phyloP scores from a whole-genome alignment of 35 echinoderm and acorn worm species.

The Lytechinus pictus region DNA sequence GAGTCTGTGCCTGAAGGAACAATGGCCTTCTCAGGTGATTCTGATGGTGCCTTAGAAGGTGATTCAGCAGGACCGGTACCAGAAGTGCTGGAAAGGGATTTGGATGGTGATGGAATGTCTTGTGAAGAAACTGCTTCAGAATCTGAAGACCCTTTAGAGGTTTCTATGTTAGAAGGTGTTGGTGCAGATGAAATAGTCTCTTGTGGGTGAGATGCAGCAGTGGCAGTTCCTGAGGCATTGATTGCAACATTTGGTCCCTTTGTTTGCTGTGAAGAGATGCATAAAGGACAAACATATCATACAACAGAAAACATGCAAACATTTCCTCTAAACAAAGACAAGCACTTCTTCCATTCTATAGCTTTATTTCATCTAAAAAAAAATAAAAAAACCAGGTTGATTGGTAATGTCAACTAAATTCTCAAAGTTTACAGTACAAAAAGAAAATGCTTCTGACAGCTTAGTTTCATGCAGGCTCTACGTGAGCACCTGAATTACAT shows the following conservation, averaged over 20 bases:
- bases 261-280: neutral
- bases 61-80: slow-evolving; percentile 10
- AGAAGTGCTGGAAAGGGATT: neutral
- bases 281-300: neutral
- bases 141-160: neutral
- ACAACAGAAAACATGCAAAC: neutral
- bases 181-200: neutral
- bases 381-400: too few relatives aligned
- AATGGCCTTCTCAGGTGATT: neutral
- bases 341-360: neutral
- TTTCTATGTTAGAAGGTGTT: neutral
- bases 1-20: slow-evolving; percentile 20
- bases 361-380: too few relatives aligned
- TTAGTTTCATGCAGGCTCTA: too few relatives aligned
- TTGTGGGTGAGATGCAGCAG: slow-evolving; percentile 9
- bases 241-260: slow-evolving; percentile 36
- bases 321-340: neutral
- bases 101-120: slow-evolving; percentile 18
- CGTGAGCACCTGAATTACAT: too few relatives aligned
- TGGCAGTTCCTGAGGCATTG: slow-evolving; percentile 28
- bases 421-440: too few relatives aligned
- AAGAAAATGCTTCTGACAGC: too few relatives aligned
- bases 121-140: neutral
- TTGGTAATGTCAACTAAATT: too few relatives aligned
- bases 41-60: slow-evolving; percentile 33